These are phyloP conservation scores for Danionella dracula DNA, from an alignment of 2,797 vertebrate genomes.

Conservation along the genomic window DNA sequence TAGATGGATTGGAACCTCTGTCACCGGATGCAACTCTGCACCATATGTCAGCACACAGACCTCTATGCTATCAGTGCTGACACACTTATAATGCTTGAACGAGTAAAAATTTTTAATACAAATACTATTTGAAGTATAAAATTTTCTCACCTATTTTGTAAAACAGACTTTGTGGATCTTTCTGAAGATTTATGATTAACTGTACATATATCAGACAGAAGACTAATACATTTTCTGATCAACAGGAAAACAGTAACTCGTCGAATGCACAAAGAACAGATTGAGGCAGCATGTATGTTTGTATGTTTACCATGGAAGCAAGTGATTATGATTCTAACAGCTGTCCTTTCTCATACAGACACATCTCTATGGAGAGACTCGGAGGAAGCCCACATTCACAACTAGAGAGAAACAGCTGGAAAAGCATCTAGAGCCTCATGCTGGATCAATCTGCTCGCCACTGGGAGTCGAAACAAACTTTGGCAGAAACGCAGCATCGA, in stretches of 20 bases:
- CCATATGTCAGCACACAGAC: no score
- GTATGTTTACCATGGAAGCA: neutral
- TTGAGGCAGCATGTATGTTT: slow-evolving; percentile 16
- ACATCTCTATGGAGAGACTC: slow-evolving; percentile 18
- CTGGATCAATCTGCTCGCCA: slow-evolving; percentile 21
- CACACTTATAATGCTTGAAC: no score
- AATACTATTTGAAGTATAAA: no score
- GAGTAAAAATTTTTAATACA: no score
- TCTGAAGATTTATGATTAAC: neutral
- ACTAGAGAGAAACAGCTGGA: slow-evolving; percentile 17
- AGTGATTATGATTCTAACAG: slow-evolving; percentile 52
- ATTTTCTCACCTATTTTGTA: no score
- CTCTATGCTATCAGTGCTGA: no score
- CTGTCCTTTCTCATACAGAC: slow-evolving; percentile 51
- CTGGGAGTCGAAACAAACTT: slow-evolving; percentile 37
- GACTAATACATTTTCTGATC: neutral
- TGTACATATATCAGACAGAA: neutral
- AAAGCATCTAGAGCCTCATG: slow-evolving; percentile 27
- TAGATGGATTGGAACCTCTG: no score
- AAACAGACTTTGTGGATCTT: neutral
- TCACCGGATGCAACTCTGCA: no score
- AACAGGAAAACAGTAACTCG: neutral
- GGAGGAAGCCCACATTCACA: slow-evolving; percentile 25
- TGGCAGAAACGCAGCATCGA: slow-evolving; percentile 19
- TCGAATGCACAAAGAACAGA: neutral